Percentiles rank a stretch among this genome's conserved stretches.
Conservation (phyloP, 2,888 invertebrate species). For the Xylocampa areola region DNA sequence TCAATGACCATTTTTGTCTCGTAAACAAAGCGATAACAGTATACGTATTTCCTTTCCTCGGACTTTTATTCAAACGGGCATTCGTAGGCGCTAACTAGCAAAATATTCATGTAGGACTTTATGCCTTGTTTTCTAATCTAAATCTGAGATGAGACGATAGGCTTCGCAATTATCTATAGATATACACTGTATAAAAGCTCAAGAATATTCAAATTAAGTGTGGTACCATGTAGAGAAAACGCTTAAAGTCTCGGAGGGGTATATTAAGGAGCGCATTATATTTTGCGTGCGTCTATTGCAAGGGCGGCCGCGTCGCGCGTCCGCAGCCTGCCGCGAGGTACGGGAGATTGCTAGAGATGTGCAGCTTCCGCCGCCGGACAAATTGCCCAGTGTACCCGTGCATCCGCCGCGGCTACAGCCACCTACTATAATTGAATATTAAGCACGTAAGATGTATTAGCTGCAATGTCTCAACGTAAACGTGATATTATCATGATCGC, state of each 20-base stretch:
- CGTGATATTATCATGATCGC: slow-evolving; percentile 53
- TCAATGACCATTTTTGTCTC: slow-evolving; percentile 72
- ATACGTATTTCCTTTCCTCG: slow-evolving; percentile 50
- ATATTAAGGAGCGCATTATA: slow-evolving; percentile 49
- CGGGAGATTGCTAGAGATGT: slow-evolving; percentile 76
- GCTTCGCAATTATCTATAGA: slow-evolving; percentile 38
- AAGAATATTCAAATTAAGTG: slow-evolving; percentile 53
- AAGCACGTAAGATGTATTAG: slow-evolving; percentile 62
- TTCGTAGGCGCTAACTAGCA: slow-evolving; percentile 54
- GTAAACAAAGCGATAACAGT: slow-evolving; percentile 66
- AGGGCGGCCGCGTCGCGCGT: slow-evolving; percentile 33
- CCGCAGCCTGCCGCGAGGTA: slow-evolving; percentile 63
- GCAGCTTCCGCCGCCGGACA: slow-evolving; percentile 80
- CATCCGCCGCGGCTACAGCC: slow-evolving; percentile 68
- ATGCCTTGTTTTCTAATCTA: slow-evolving; percentile 48
- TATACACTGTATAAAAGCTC: slow-evolving; percentile 36
- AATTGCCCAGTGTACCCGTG: slow-evolving; percentile 70
- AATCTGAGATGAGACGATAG: slow-evolving; percentile 52
- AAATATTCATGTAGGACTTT: slow-evolving; percentile 43
- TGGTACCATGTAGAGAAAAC: slow-evolving; percentile 42
- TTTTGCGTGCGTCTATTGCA: slow-evolving; percentile 54
- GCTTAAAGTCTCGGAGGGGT: slow-evolving; percentile 38
- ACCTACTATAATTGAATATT: slow-evolving; percentile 75
- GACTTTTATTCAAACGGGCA: slow-evolving; percentile 46
- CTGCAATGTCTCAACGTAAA: slow-evolving; percentile 58